Evolutionary conservation across 2,888 invertebrate genomes (phyloP), one percentile per base, ranked within the genome.

Genomic region (Uloborus plumipes): DNA sequence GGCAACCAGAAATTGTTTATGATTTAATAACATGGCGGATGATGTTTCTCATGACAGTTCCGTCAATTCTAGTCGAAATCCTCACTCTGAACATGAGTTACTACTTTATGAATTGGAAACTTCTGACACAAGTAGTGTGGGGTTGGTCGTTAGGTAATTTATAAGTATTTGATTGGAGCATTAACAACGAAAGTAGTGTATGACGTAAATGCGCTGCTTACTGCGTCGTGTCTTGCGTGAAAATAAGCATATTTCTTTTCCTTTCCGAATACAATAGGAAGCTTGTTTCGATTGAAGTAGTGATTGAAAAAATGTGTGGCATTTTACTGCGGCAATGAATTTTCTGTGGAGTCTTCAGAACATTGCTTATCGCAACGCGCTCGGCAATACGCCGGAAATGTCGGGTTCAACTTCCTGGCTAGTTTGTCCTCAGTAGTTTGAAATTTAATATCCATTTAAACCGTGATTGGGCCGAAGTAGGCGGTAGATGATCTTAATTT

Each of bases 61-160:
- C 6, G 61, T 72, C 18, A 65, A 71, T 82, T 31, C 72, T 65
- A 50, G 69, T 58, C 81, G 81, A 18, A 75, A 73, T 72, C 77
- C 84, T 47, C 83, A 87, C 64, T 85, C 86, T n/a, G 86, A 87
- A 77, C 89, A 89, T 76, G 89, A 90, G 83, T 88, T 88, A 85
- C 88, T 90, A 76, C 85, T 89, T 20, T 88, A 89, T 81, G 89
- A 89, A 85, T 86, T 90, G 66, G 89, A 90, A 85, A 88, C 89
- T 39, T 89, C 89, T 4, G 89, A 89, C 84, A 84, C 86, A 14
- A 88, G 88, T 26, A 88, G 88, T 71, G 88, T 90, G 64, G 89
- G 89, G 13, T 85, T 89, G 16, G 89, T 90, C 51, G 85, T 89
- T 20, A 86, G 89, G 87, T 89, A 86, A 65, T 39, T 22, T 22